Base-by-base conservation (phyloP, 2,888 invertebrate genomes). In the Yponomeuta evonymella region DNA sequence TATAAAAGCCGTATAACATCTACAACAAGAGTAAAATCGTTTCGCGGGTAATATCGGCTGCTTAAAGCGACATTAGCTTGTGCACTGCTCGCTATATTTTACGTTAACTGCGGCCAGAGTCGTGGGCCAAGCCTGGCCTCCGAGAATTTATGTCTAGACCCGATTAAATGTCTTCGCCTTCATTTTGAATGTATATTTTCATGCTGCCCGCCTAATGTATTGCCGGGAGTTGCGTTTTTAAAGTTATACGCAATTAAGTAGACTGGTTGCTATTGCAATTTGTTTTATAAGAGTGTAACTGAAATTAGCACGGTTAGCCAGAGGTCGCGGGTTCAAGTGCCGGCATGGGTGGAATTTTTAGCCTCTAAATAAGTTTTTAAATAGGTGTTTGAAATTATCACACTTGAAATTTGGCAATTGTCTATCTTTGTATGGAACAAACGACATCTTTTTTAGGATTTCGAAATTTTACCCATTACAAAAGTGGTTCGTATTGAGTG, bases 21-120 rank as follows among this genome's bases (percentile, higher is more conserved):
- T 30, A 29, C 65, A 30, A 65, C 29, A 65, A 30, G 65, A 67
- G 36, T 48, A 67, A 43, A 67, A 67, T 67, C 67, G 67, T n/a
- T 67, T 67, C 48, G 33, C 67, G 48, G 23, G 77, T 78, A 76
- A 78, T 78, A 77, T 72, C 72, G 75, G 72, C 73, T 75, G 76
- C 74, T 79, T 79, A 80, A 79, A 78, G 75, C 75, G 76, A 76
- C 78, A 78, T 81, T 80, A 79, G 77, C 76, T 73, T 69, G 71
- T 75, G 76, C 75, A 75, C 77, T 75, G 72, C 71, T 70, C 71
- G 30, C 67, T 12, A 67, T 67, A 67, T 67, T 67, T 67, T 67
- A 67, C 43, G 67, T 67, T 67, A 80, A 81, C 48, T 48, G 67
- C 67, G 67, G 43, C 67, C 67, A 67, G 33, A 67, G 48, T 67